Evolutionary conservation across 1,140 invertebrate genomes (phyloP), one percentile per base, ranked within the genome.

Genomic region (Drosophila paulistorum): DNA sequence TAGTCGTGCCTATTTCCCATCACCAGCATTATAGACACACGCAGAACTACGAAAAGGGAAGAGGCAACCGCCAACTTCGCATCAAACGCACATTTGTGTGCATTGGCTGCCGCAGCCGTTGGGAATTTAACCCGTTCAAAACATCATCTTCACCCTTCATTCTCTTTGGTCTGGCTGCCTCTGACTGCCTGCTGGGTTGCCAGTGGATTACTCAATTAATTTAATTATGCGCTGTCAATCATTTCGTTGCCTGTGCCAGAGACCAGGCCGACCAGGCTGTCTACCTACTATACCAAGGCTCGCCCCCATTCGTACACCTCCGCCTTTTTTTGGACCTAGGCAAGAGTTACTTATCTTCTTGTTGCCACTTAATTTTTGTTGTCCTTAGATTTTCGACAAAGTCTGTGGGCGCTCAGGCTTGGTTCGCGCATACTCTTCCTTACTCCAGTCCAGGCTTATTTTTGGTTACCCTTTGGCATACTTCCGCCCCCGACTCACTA

Each of bases 171-270:
- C 61, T 30, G 6, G 39, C 20, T 60, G 48, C 42, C 45, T 2
- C 64, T 20, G 35, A 42, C 26, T 35, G 58, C 57, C 42, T 14
- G 14, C 62, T 77, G 74, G 57, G 71, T 65, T 78, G 77, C 78
- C 78, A 78, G 79, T 91, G 91, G 91, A 92, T 92, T 92, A 92
- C 91, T 92, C 91, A 92, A 92, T 92, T 92, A 92, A 92, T 92
- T 92, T 92, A 92, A 92, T 92, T 92, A 92, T 91, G 91, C 86
- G 89, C 90, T 91, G 91, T 92, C 91, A 92, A 92, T 92, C 91
- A 92, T 91, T 91, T 91, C 89, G 90, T 84, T 90, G 82, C 80
- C 79, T 87, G 68, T 65, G 68, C 64, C 51, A 37, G 63, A 42
- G 60, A 41, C 23, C 41, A 68, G 57, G 42, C 35, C 23, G 30